Evolutionary conservation across 2,113 vertebrate genomes (phyloP).

Genomic region (Gobius niger): DNA sequence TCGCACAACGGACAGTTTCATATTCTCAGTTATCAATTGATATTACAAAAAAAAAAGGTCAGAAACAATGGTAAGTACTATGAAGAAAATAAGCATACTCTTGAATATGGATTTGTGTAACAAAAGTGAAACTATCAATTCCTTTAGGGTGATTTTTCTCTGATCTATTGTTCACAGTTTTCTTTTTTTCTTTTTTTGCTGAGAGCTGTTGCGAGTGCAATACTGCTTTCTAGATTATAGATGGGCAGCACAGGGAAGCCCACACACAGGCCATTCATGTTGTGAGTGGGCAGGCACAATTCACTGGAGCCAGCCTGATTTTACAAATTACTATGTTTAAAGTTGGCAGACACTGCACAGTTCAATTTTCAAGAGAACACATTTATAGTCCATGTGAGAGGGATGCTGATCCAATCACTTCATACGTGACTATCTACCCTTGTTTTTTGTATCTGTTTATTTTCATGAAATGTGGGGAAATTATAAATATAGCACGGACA

Average conservation of each 20-base stretch:
- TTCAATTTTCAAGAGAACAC: conserved; percentile 20
- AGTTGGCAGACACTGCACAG: conserved; percentile 47
- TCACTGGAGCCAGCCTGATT: conserved; percentile 56
- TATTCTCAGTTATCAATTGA: too few relatives aligned
- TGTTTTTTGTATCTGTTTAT: conserved; percentile 57
- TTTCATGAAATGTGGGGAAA: conserved; percentile 42
- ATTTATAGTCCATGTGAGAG: conserved; percentile 40
- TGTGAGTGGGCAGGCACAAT: conserved; percentile 60
- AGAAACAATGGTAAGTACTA: too few relatives aligned
- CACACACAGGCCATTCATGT: conserved; percentile 56
- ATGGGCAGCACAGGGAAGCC: conserved; percentile 51
- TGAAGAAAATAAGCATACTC: too few relatives aligned
- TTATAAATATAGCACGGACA: conserved; percentile 56
- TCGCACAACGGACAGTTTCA: too few relatives aligned
- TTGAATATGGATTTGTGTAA: too few relatives aligned
- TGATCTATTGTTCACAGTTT: too few relatives aligned
- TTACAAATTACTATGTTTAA: conserved; percentile 60
- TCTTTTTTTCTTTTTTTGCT: too few relatives aligned
- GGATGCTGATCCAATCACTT: conserved; percentile 32
- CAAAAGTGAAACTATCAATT: too few relatives aligned
- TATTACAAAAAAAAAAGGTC: too few relatives aligned
- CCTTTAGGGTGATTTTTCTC: too few relatives aligned
- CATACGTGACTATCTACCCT: conserved; percentile 34
- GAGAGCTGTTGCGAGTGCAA: too few relatives aligned
- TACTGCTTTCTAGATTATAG: conserved; percentile 18